Base-by-base conservation (phyloP, 2,113 vertebrate species). In the Pterocles burchelli region DNA sequence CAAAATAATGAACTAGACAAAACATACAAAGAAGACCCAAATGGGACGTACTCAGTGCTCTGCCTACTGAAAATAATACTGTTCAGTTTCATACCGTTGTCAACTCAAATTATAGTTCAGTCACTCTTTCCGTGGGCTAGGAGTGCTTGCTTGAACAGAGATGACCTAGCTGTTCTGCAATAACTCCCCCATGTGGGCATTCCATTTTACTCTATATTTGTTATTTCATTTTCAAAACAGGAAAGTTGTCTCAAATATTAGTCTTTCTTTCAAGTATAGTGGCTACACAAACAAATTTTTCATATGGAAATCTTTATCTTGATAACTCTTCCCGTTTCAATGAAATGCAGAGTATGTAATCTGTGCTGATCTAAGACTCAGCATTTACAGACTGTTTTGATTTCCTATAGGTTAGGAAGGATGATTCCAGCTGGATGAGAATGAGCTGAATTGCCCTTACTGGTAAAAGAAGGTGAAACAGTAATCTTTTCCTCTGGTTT, bases 171-270 rank as follows among this genome's bases (percentile, higher is more conserved):
- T 73, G 48, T 89, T 95, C 58, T 87, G 66, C 89, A 96, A 91
- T 79, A 87, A 61, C 89, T 92, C 94, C 95, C 89, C 52, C 94
- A 66, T 82, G 84, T 79, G 68, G 89, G 25, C 91, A 93, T 68
- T 95, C 45, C 11, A 26, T 82, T 72, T 71, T 61, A 66, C 13
- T 88, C 9, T n/a, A 0, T 26, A 46, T 51, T 83, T 48, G 29
- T 46, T 26, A 59, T 21, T 77, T 74, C 2, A 11, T 61, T 90
- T 58, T 77, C 48, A 41, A 43, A 87, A 71, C 7, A 36, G 19
- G 8, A 74, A 73, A 45, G 8, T 33, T 55, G 29, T 31, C 17
- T 74, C 14, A 80, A 78, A 55, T 63, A 48, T 21, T 59, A 43
- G 16, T 31, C 52, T 73, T 89, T 25, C 34, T 75, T 91, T 88